Evolutionary conservation across 2,113 vertebrate genomes (phyloP).

Genomic region (Nothoprocta pentlandii): DNA sequence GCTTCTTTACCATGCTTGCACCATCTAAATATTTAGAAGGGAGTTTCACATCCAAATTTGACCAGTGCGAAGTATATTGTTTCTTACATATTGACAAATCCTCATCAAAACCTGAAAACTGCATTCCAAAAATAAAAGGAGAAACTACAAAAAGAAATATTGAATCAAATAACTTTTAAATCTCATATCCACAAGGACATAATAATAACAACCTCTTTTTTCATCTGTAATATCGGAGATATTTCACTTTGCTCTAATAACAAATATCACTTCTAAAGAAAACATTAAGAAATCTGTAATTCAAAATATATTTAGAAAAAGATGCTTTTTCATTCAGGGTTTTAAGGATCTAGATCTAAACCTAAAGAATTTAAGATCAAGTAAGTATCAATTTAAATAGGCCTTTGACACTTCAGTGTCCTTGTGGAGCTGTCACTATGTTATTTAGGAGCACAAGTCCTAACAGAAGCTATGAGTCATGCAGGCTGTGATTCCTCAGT

Average conservation of each 20-base stretch:
- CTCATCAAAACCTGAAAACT: neutral
- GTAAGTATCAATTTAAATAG: neutral
- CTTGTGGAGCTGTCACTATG: conserved; percentile 15
- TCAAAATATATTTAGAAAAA: neutral
- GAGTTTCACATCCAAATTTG: neutral
- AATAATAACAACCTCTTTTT: neutral
- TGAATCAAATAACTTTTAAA: neutral
- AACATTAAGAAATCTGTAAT: neutral
- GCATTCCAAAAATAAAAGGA: neutral
- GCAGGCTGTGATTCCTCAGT: conserved; percentile 42
- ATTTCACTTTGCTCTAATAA: neutral
- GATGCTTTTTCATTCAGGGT: neutral
- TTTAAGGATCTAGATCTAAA: neutral
- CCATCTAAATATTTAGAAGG: neutral
- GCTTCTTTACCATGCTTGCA: neutral
- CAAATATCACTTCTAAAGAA: no score
- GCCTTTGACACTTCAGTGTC: conserved; percentile 21
- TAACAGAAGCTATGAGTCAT: conserved; percentile 63
- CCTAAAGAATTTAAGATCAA: neutral
- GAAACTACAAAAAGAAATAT: neutral
- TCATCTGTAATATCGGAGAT: neutral
- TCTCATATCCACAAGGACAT: neutral
- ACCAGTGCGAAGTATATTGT: neutral
- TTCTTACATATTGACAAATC: neutral
- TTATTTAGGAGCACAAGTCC: conserved; percentile 54